Percentiles rank a stretch among this genome's conserved stretches.
phyloP scores from a whole-genome alignment of 2,113 vertebrate genomes.

The Siniperca chuatsi region DNA sequence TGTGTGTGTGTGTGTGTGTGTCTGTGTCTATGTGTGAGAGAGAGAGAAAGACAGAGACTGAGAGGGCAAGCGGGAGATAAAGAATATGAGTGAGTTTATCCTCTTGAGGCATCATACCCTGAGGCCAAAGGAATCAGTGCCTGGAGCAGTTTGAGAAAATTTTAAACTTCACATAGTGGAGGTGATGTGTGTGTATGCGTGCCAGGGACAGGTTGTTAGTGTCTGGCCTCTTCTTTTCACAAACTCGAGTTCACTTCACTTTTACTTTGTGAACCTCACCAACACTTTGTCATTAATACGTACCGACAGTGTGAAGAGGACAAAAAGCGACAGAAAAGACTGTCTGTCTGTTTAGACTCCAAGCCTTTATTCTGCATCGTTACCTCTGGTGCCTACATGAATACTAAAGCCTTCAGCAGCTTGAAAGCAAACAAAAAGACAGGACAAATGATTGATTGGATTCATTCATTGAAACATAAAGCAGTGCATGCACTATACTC shows the following conservation, averaged over 20 bases:
- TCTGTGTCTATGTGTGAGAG: background rate
- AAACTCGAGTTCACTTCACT: slow-evolving; percentile 9
- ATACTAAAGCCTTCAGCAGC: slow-evolving; percentile 27
- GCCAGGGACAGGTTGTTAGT: background rate
- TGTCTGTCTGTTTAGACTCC: slow-evolving; percentile 25
- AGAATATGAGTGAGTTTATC: slow-evolving; percentile 35
- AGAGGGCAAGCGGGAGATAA: slow-evolving; percentile 21
- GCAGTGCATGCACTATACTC: slow-evolving; percentile 7
- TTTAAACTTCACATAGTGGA: slow-evolving; percentile 31
- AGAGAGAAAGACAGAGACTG: slow-evolving; percentile 1
- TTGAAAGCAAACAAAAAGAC: slow-evolving; percentile 39
- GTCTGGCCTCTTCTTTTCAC: slow-evolving; percentile 1
- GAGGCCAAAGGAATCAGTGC: slow-evolving; percentile 61
- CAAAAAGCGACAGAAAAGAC: slow-evolving; percentile 19
- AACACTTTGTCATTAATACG: slow-evolving; percentile 45
- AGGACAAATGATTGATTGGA: slow-evolving; percentile 47
- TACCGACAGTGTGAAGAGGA: slow-evolving; percentile 8
- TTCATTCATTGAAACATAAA: slow-evolving; percentile 56
- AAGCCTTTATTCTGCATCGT: slow-evolving; percentile 33
- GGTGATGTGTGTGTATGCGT: slow-evolving; percentile 5
- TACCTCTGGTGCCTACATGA: slow-evolving; percentile 23
- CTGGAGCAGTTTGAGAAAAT: slow-evolving; percentile 55
- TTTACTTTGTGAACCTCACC: slow-evolving; percentile 25
- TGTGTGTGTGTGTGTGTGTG: background rate
- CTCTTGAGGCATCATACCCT: slow-evolving; percentile 52